These are phyloP conservation scores for Carabus problematicus DNA, from an alignment of 2,888 invertebrate species.

Conservation along the genomic window DNA sequence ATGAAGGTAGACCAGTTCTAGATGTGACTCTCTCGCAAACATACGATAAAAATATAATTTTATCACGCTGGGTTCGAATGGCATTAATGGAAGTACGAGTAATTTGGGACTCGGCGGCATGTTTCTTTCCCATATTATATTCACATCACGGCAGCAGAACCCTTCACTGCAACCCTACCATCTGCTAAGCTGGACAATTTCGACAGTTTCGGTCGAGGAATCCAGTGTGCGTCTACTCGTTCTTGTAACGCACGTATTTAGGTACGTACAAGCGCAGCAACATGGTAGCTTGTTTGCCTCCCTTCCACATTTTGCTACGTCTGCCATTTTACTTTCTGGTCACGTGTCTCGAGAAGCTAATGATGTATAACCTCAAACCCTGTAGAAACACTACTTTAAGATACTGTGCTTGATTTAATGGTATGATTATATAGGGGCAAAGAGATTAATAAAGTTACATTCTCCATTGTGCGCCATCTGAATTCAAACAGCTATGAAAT, in stretches of 20 bases:
- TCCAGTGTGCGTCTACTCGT: not conserved
- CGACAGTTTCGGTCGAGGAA: constrained; percentile 9
- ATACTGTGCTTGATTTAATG: not conserved
- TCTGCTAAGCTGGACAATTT: constrained; percentile 28
- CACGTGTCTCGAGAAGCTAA: constrained; percentile 14
- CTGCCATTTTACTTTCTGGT: constrained; percentile 1
- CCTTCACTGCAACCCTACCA: constrained; percentile 1
- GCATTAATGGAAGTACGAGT: constrained; percentile 7
- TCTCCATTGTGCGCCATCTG: too few relatives aligned
- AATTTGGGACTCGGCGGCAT: constrained; percentile 7
- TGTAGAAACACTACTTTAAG: constrained; percentile 14
- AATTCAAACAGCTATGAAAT: too few relatives aligned
- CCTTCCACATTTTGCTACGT: not conserved
- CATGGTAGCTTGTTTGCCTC: too few relatives aligned
- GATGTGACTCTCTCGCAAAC: not conserved
- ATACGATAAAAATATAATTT: constrained; percentile 3
- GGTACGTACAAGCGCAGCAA: too few relatives aligned
- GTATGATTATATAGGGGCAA: too few relatives aligned
- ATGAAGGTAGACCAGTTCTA: not conserved
- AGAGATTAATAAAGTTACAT: too few relatives aligned
- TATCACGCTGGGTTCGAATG: constrained; percentile 9
- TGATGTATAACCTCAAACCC: constrained; percentile 16
- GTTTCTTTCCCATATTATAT: constrained; percentile 25
- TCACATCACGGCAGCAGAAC: constrained; percentile 20
- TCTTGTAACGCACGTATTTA: too few relatives aligned